Conservation (phyloP, 1,140 invertebrate species). For the Amyelois transitella region DNA sequence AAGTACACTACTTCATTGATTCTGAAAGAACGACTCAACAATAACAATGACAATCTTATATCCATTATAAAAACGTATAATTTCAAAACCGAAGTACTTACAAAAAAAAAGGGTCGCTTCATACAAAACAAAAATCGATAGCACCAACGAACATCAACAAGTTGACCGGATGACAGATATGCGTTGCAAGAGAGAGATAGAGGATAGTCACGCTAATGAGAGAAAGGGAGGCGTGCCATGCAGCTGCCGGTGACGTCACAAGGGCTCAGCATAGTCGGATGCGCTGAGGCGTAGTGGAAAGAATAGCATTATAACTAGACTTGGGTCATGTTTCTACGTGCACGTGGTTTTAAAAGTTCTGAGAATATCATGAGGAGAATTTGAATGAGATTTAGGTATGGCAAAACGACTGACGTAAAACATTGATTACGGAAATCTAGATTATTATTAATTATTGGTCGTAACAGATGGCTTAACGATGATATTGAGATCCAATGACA, state of each 20-base stretch:
- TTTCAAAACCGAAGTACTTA: neutral
- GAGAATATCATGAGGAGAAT: neutral
- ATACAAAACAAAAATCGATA: constrained; percentile 44
- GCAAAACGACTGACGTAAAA: neutral
- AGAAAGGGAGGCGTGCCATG: constrained; percentile 32
- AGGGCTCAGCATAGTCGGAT: constrained; percentile 47
- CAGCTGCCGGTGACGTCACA: constrained; percentile 60
- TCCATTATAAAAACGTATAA: neutral
- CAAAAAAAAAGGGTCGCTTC: neutral
- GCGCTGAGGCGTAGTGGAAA: constrained; percentile 31
- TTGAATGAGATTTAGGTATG: neutral
- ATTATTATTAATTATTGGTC: neutral
- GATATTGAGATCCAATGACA: too few relatives aligned
- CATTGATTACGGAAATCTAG: neutral
- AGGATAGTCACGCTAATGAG: constrained; percentile 9
- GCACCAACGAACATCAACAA: constrained; percentile 16
- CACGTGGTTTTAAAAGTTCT: neutral
- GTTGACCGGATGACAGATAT: constrained; percentile 40
- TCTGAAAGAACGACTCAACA: neutral
- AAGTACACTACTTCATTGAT: neutral
- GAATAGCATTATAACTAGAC: neutral
- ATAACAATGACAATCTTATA: neutral
- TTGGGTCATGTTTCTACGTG: neutral
- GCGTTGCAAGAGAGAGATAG: constrained; percentile 34
- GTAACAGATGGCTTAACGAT: neutral